A percentile compares a stretch with the other conserved stretches of the same genome.
phyloP scores from a whole-genome alignment of 2,797 vertebrate genomes.

The Lacerta viridis region DNA sequence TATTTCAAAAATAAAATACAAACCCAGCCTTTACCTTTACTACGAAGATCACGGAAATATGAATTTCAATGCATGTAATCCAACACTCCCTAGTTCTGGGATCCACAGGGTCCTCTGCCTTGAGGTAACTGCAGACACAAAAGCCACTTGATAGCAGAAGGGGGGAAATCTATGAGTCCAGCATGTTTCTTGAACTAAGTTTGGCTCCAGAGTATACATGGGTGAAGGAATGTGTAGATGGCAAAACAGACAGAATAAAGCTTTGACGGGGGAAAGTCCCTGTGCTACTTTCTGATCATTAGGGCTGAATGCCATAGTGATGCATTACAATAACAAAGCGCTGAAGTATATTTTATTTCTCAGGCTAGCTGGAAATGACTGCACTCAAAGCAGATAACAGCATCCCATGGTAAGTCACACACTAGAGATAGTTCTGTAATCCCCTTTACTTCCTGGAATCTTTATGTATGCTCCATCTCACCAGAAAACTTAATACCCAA shows the following conservation, averaged over 20 bases:
- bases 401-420: slow-evolving; percentile 56
- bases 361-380: slow-evolving; percentile 56
- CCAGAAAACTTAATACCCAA: slow-evolving; percentile 5
- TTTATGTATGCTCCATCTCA: not conserved
- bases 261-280: slow-evolving; percentile 47
- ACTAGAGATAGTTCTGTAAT: slow-evolving; percentile 68
- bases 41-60: not conserved
- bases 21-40: not conserved
- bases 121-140: not conserved
- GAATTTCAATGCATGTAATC: not conserved
- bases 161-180: not conserved
- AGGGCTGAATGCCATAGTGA: slow-evolving; percentile 61
- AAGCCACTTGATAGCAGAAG: not conserved
- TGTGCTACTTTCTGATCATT: slow-evolving; percentile 48
- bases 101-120: not conserved
- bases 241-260: slow-evolving; percentile 54
- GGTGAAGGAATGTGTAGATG: not conserved
- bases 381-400: slow-evolving; percentile 55
- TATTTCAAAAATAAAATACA: slow-evolving; percentile 2
- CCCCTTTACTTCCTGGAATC: slow-evolving; percentile 52
- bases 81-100: not conserved
- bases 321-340: slow-evolving; percentile 58
- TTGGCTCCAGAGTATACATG: not conserved
- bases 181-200: not conserved
- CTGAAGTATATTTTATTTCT: slow-evolving; percentile 64